Evolutionary conservation across 2,797 vertebrate genomes (phyloP), one percentile per base, ranked within the genome.

Genomic region (Myotis daubentonii): DNA sequence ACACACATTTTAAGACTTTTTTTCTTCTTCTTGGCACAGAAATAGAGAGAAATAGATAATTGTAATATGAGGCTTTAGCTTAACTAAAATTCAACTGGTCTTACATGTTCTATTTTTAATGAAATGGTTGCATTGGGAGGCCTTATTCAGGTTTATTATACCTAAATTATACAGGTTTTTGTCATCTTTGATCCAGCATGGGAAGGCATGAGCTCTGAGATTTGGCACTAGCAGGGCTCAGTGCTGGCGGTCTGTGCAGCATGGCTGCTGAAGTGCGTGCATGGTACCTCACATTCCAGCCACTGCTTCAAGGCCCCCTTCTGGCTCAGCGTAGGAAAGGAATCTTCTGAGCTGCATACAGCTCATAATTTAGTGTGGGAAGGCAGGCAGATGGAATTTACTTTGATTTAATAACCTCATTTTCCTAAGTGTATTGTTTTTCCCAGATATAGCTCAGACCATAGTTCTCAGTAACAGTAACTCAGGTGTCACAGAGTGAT

Each of bases 371-470:
- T 62, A 86, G 85, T 57, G 30, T 76, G 11, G 5, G 55, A 87
- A 94, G 49, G 25, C 60, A 81, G 28, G 36, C 47, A 78, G 51
- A 87, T 92, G 33, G 62, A 84, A 96, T 82, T 92, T 74, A 57
- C 49, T 95, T 82, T 68, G 44, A 74, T 38, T 95, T 92, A 87
- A 62, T 95, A 89, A 91, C 6, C 36, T 93, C 23, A 44, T 87
- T 96, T 96, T 81, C 71, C 38, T 93, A 94, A 95, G 60, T 85
- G 33, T 70, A 55, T 94, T 84, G 30, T 88, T 93, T 96, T 95
- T 90, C 57, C 74, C 74, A 60, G 22, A 65, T 80, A 15, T 25
- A 23, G 71, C 33, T 88, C 49, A 83, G 38, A 44, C 20, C 28
- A 68, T 25, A 76, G 16, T 72, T 84, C 49, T 86, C 47, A 86